Conservation (phyloP, 64 coral and sea anemone genomes). For the Cladopsammia gracilis region DNA sequence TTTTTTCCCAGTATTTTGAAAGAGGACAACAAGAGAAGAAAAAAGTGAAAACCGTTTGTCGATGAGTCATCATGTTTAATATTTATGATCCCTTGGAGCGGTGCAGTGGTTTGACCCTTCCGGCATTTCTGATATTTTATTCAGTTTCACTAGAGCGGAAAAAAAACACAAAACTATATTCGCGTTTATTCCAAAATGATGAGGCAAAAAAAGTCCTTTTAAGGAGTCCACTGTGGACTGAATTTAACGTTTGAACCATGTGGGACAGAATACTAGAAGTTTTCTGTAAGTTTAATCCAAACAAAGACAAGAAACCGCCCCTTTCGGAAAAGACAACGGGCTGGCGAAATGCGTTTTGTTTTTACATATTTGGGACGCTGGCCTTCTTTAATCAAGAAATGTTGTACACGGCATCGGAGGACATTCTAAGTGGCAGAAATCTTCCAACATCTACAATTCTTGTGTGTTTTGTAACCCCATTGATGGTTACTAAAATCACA, state of each 20-base stretch:
- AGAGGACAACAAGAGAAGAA: too few species aligned
- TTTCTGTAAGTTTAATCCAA: neutral
- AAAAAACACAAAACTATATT: too few species aligned
- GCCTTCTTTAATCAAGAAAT: conserved; percentile 95
- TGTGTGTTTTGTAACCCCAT: conserved; percentile 65
- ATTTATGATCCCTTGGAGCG: too few species aligned
- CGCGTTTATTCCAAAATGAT: too few species aligned
- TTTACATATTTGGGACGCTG: conserved; percentile 76
- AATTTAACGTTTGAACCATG: neutral
- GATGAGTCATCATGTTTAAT: too few species aligned
- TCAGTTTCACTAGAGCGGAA: too few species aligned
- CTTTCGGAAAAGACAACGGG: neutral
- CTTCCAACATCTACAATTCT: conserved; percentile 82
- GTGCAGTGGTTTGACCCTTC: too few species aligned
- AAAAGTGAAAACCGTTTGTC: too few species aligned
- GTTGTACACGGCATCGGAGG: conserved; percentile 79
- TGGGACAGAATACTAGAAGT: neutral
- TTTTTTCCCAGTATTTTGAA: too few species aligned
- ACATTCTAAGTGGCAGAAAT: conserved; percentile 75
- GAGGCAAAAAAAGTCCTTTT: too few species aligned
- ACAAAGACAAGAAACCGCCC: neutral
- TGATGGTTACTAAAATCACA: conserved; percentile 74
- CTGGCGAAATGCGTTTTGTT: conserved; percentile 47
- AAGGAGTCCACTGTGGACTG: too few species aligned
- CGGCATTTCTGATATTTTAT: too few species aligned